Base-by-base conservation (phyloP, 2,888 invertebrate species). In the Dexiosoma caninum region DNA sequence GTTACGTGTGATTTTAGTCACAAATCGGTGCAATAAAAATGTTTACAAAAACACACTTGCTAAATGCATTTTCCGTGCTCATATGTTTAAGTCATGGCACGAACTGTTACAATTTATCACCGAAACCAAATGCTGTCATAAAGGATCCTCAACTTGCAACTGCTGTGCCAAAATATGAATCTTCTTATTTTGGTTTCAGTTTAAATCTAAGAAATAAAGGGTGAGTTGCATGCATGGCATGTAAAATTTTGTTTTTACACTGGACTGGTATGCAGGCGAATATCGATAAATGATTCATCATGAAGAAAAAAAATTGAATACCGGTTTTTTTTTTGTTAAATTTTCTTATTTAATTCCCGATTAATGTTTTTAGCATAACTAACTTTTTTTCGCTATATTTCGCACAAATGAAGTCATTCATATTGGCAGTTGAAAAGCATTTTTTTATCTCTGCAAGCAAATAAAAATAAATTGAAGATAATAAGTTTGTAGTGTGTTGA, bases 141-240 rank as follows among this genome's bases (percentile, higher is more conserved):
- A 84, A 75, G 76, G 90, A 90, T 83, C 89, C 90, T 32, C 86
- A 87, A 74, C 81, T 88, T 16, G 81, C 82, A 19, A 88, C 86
- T 40, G 66, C 9, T 2, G 75, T 88, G 81, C 85, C 86, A 35
- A 88, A 89, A 85, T 83, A 86, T 79, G 86, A 87, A 74, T 86
- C 89, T 69, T 89, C 90, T 82, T 90, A 89, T 84, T 90, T 90
- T 83, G 90, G 90, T 67, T 90, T 85, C 67, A 86, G 83, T 42
- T 78, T 90, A 74, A 87, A 82, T 78, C 83, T 90, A 72, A 84
- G 89, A 78, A 84, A 85, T 55, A 85, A 85, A 70, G 88, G 90
- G 89, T 89, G 85, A 89, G 88, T 85, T 51, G 21, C 12, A 9
- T 35, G 30, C n/a, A 51, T 44, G 0, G 27, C 6, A 27, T 27